Base-by-base conservation (phyloP, 2,888 invertebrate genomes). In the Dicyrtoma fusca region DNA sequence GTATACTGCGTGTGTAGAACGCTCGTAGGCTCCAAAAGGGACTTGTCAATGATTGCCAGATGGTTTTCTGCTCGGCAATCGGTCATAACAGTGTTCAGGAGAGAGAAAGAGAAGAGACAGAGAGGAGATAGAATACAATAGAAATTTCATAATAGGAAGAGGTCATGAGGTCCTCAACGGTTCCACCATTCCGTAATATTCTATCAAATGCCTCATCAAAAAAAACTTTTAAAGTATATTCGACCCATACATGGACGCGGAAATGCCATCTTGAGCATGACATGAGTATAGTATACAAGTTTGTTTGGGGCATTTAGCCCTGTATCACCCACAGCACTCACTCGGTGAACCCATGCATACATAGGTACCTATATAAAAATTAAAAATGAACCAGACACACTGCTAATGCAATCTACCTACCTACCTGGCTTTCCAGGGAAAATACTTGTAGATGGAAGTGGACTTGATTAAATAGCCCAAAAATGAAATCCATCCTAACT, bases 131-230 rank as follows among this genome's bases (percentile, higher is more conserved):
- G 55, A 44, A 57, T 45, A 47, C 55, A 64, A 69, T 69, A 44
- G 45, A 59, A 70, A 17, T 42, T 62, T 70, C 45, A 71, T 63
- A 71, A 71, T 55, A 51, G 64, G 53, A 71, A 44, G 71, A 71
- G 71, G 71, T 71, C 71, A 71, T 17, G 57, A 71, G 71, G 71
- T 71, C 55, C 45, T 71, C 71, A 71, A 71, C 71, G 71, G 68
- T 63, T 68, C 55, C 11, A 23, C 26, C 49, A 23, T 34, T 66
- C 23, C 66, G 23, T 57, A 57, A 57, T 25, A 57, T 57, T 57
- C 57, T 25, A 57, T 57, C 57, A 57, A 57, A 57, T 57, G 57
- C 25, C n/a, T 42, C 62, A 62, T 44, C 62, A 62, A 62, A 62
- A 59, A 59, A 62, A 57, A 57, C 57, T 26, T 57, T 57, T 57